Conservation (phyloP, 2,888 invertebrate species). For the Imbricaverruca yamaguchii region DNA sequence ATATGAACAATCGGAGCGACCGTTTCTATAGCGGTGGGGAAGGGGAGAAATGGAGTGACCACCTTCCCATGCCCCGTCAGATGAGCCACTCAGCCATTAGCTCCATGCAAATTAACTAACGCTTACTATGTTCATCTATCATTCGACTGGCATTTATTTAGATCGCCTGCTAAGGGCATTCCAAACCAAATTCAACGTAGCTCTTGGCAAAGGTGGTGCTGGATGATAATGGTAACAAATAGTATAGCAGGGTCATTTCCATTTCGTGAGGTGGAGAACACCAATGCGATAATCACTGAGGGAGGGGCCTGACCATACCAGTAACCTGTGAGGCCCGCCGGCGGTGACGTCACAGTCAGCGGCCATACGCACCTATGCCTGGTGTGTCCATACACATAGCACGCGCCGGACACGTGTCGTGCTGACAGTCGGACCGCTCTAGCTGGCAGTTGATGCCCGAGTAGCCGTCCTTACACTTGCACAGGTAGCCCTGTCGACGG, state of each 20-base stretch:
- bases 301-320: too few relatives aligned
- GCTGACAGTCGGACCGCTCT: slow-evolving; percentile 77
- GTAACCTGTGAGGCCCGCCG: too few relatives aligned
- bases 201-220: too few relatives aligned
- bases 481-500: slow-evolving; percentile 27
- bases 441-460: slow-evolving; percentile 92
- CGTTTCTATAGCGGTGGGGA: not conserved
- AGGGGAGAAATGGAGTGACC: not conserved
- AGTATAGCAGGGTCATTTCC: too few relatives aligned
- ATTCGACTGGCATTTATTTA: not conserved
- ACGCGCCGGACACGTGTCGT: slow-evolving; percentile 85
- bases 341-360: too few relatives aligned
- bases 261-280: too few relatives aligned
- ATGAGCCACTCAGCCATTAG: too few relatives aligned
- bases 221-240: too few relatives aligned
- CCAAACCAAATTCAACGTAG: not conserved
- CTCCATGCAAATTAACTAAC: too few relatives aligned
- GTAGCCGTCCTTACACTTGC: slow-evolving; percentile 49
- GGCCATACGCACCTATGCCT: slow-evolving; percentile 47
- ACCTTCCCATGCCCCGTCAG: not conserved
- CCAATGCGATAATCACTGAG: too few relatives aligned
- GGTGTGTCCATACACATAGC: slow-evolving; percentile 97
- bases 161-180: not conserved
- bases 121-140: too few relatives aligned
- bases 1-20: too few relatives aligned